Evolutionary conservation across 2,113 vertebrate species (phyloP).

Genomic region (Ivindomyrus marchei): DNA sequence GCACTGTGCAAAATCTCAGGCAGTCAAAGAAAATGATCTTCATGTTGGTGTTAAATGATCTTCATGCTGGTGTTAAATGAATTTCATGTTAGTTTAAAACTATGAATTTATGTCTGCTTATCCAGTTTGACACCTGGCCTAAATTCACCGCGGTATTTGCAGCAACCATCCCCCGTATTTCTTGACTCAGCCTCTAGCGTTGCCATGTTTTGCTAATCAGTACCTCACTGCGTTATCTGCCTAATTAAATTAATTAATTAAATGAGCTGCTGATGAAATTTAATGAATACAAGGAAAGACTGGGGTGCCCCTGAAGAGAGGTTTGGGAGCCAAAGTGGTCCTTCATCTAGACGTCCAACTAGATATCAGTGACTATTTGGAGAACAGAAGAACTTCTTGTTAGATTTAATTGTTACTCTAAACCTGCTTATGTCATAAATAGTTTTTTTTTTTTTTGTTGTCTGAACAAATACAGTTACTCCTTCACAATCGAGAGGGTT

Average conservation of each 20-base stretch:
- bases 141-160: not conserved
- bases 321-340: not conserved
- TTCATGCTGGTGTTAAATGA: not conserved
- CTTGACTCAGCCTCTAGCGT: not conserved
- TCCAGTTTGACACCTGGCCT: not conserved
- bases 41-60: not conserved
- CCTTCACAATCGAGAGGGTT: not conserved
- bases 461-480: not conserved
- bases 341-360: not conserved
- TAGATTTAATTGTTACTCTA: not conserved
- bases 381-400: not conserved
- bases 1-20: not conserved
- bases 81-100: not conserved
- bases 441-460: not conserved
- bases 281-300: not conserved
- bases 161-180: not conserved
- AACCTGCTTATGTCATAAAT: not conserved
- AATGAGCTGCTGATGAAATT: not conserved
- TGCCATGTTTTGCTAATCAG: not conserved
- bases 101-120: not conserved
- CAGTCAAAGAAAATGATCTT: not conserved
- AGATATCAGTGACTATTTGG: not conserved
- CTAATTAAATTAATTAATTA: not conserved
- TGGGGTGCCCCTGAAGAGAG: not conserved
- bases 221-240: not conserved